Evolutionary conservation across 2,888 invertebrate species (phyloP).

Genomic region (Sylvicola cinctus): DNA sequence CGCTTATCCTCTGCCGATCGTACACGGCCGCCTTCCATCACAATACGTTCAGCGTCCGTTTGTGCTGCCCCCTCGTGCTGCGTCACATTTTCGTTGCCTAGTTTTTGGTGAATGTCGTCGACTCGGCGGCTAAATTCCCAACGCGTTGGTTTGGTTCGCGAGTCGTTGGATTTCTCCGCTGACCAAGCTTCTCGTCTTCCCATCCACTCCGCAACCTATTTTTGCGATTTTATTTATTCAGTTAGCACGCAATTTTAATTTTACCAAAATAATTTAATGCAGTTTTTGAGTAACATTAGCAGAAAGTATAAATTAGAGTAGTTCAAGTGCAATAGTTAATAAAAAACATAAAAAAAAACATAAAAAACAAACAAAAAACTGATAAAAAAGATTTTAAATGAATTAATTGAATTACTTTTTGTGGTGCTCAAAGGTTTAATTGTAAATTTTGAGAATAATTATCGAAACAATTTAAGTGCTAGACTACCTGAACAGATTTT

Average conservation of each 20-base stretch:
- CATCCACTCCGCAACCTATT: slow-evolving; percentile 46
- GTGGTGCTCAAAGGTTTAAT: too few relatives aligned
- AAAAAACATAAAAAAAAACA: too few relatives aligned
- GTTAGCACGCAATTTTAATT: background rate
- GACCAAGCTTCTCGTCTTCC: slow-evolving; percentile 72
- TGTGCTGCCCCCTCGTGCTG: slow-evolving; percentile 23
- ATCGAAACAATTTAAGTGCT: too few relatives aligned
- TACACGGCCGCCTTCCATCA: slow-evolving; percentile 11
- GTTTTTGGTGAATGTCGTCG: slow-evolving; percentile 20
- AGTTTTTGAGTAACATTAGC: too few relatives aligned
- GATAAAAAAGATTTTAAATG: too few relatives aligned
- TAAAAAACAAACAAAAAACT: too few relatives aligned
- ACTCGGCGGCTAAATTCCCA: slow-evolving; percentile 52
- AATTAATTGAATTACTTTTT: too few relatives aligned
- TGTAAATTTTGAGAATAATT: too few relatives aligned
- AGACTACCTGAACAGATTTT: slow-evolving; percentile 48
- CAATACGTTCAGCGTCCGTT: slow-evolving; percentile 24
- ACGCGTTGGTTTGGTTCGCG: slow-evolving; percentile 43
- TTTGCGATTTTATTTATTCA: slow-evolving; percentile 1
- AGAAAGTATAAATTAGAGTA: too few relatives aligned
- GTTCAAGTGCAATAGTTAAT: too few relatives aligned
- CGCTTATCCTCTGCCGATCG: slow-evolving; percentile 19
- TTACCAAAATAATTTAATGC: too few relatives aligned
- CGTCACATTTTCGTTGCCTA: slow-evolving; percentile 14
- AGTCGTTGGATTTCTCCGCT: slow-evolving; percentile 44